Evolutionary conservation across 2,797 vertebrate species (phyloP).

Genomic region (Brachyalestes nurse): DNA sequence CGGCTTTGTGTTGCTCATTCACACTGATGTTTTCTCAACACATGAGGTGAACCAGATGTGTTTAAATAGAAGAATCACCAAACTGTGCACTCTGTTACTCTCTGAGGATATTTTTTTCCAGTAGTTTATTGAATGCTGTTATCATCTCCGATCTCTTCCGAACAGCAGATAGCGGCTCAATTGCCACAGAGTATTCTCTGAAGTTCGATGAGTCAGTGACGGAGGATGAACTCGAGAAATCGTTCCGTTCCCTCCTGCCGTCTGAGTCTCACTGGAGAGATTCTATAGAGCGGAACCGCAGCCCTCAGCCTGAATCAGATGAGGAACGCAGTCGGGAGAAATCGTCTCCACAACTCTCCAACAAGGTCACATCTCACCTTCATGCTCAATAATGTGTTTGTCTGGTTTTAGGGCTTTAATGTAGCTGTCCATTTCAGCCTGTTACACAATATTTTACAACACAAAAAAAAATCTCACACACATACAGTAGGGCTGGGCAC

Average conservation of each 20-base stretch:
- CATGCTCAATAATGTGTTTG: not conserved
- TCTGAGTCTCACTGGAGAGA: slow-evolving; percentile 94
- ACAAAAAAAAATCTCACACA: too few relatives aligned
- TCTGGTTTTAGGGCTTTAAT: not conserved
- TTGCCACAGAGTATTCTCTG: slow-evolving; percentile 90
- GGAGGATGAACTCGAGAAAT: slow-evolving; percentile 94
- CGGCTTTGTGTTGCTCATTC: too few relatives aligned
- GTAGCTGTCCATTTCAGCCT: too few relatives aligned
- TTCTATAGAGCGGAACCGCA: slow-evolving; percentile 88
- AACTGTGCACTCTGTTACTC: too few relatives aligned
- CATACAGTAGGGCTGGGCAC: too few relatives aligned
- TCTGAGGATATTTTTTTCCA: too few relatives aligned
- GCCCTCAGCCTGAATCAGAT: slow-evolving; percentile 85
- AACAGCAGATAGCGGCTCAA: slow-evolving; percentile 82
- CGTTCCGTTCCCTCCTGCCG: slow-evolving; percentile 92
- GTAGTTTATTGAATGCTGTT: not conserved
- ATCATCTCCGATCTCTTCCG: not conserved
- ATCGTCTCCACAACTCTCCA: slow-evolving; percentile 63
- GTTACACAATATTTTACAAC: too few relatives aligned
- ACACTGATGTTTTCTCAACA: too few relatives aligned
- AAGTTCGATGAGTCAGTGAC: slow-evolving; percentile 97
- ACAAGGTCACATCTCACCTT: slow-evolving; percentile 68
- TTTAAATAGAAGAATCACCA: too few relatives aligned
- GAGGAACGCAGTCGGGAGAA: slow-evolving; percentile 82
- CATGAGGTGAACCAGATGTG: too few relatives aligned